Conservation (phyloP, 2,888 invertebrate genomes). For the Hemaris fuciformis region DNA sequence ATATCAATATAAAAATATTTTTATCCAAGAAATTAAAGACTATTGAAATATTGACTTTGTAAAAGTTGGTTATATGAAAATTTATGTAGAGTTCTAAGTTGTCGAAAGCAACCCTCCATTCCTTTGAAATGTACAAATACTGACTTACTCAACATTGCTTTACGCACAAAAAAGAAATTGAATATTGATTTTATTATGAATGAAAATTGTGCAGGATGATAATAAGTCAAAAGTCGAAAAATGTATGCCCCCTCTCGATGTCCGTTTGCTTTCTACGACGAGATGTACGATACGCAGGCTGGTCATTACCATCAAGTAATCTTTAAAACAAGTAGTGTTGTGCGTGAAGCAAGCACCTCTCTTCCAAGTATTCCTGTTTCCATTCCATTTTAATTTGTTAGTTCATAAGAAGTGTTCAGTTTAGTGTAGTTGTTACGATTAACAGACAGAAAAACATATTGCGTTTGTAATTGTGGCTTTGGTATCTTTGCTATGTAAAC, state of each 20-base stretch:
- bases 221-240: too few species aligned
- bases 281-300: too few species aligned
- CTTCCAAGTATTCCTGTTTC: constrained; percentile 29
- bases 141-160: neutral
- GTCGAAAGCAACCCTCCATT: neutral
- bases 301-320: too few species aligned
- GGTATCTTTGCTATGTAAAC: too few species aligned
- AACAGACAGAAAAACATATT: neutral
- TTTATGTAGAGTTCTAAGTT: neutral
- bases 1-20: neutral
- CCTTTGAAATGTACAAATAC: neutral
- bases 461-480: neutral
- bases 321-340: neutral
- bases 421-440: neutral
- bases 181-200: too few species aligned
- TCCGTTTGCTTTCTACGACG: too few species aligned
- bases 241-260: too few species aligned
- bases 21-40: neutral
- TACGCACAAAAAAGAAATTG: too few species aligned
- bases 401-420: constrained; percentile 40
- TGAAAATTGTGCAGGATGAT: too few species aligned
- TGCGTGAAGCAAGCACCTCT: neutral
- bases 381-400: constrained; percentile 53
- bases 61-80: neutral
- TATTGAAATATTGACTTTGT: neutral